These are phyloP conservation scores for Dendrolimus kikuchii DNA, from an alignment of 1,140 invertebrate species.

Conservation along the genomic window DNA sequence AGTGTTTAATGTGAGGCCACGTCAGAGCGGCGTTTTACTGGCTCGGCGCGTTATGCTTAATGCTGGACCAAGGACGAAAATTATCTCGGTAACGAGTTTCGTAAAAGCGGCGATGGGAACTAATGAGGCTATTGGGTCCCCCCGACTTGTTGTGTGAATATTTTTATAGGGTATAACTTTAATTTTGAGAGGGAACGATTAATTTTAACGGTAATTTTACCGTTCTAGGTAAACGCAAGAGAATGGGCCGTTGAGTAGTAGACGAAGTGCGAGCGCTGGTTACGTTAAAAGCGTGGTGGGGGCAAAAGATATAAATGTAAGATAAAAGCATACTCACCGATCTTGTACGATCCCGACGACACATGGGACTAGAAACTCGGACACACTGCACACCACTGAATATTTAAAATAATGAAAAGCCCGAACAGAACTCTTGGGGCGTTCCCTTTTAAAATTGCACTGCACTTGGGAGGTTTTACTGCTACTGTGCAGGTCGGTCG, in stretches of 20 bases:
- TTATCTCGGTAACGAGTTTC: conserved; percentile 63
- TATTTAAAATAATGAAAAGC: conserved; percentile 68
- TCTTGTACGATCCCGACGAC: conserved; percentile 10
- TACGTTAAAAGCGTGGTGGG: conserved; percentile 18
- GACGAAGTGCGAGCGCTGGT: conserved; percentile 11
- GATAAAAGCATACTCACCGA: conserved; percentile 41
- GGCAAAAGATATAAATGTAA: conserved; percentile 7
- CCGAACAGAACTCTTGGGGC: conserved; percentile 41
- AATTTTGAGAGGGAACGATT: conserved; percentile 50
- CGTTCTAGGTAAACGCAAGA: conserved; percentile 4
- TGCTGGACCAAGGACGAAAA: conserved; percentile 64
- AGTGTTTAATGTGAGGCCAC: conserved; percentile 64
- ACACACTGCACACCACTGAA: conserved; percentile 57
- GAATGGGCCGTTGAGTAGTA: conserved; percentile 1
- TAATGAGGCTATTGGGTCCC: conserved; percentile 58
- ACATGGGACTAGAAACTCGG: conserved; percentile 23
- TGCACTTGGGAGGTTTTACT: conserved; percentile 55
- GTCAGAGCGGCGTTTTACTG: conserved; percentile 45
- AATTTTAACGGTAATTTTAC: conserved; percentile 47
- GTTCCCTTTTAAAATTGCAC: conserved; percentile 67
- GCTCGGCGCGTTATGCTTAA: conserved; percentile 45
- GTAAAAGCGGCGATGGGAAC: conserved; percentile 59
- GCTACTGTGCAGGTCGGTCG: conserved; percentile 56
- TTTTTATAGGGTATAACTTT: conserved; percentile 52
- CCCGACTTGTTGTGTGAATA: conserved; percentile 53